A percentile compares a stretch with the other conserved stretches of the same genome.
Conservation (phyloP, 2,113 vertebrate species). For the Elaphurus davidianus region DNA sequence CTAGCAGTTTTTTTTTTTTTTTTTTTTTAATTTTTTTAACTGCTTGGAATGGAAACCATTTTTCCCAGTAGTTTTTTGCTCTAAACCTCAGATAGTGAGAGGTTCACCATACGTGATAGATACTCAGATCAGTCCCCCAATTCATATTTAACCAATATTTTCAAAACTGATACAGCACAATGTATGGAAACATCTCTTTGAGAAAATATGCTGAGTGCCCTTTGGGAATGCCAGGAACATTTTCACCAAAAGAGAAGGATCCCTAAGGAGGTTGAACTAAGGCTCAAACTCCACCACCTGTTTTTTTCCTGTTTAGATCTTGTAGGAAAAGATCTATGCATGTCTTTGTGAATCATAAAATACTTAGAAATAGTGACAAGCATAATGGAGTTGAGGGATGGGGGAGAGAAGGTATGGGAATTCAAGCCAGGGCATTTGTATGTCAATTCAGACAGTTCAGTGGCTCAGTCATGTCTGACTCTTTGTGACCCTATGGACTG, state of each 20-base stretch:
- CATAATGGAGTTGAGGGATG: neutral
- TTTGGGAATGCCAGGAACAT: neutral
- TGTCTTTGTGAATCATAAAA: neutral
- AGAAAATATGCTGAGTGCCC: neutral
- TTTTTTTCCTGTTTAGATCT: neutral
- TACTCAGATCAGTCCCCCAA: neutral
- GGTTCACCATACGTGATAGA: neutral
- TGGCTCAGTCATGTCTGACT: neutral
- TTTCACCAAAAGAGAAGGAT: neutral
- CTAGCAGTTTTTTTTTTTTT: neutral
- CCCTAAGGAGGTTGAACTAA: neutral
- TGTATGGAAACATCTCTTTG: neutral
- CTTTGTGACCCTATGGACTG: neutral
- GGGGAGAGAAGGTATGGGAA: neutral
- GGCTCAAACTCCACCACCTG: neutral
- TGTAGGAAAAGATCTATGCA: neutral
- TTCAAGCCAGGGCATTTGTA: neutral
- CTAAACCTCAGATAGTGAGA: neutral
- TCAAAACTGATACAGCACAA: neutral
- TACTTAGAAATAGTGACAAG: neutral
- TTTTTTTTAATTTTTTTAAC: neutral
- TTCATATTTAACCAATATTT: neutral
- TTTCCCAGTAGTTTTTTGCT: neutral
- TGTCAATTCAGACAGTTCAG: neutral
- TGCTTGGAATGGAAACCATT: neutral